phyloP scores from a whole-genome alignment of 2,797 vertebrate genomes.

The Loris lydekkerianus region DNA sequence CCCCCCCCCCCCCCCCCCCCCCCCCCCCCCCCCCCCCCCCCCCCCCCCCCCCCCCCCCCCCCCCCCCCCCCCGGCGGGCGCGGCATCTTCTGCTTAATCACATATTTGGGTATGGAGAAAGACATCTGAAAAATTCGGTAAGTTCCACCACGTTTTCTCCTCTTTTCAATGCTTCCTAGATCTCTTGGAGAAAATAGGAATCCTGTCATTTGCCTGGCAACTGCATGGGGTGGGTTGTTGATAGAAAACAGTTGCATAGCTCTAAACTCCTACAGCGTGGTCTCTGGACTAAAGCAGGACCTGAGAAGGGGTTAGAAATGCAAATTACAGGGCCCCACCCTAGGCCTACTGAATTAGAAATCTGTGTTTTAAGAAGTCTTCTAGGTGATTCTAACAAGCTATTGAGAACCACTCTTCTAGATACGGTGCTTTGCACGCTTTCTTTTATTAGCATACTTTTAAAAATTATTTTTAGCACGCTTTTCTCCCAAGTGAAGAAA shows the following conservation, averaged over 20 bases:
- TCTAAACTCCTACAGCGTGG: neutral
- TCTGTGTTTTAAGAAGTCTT: neutral
- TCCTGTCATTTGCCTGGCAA: neutral
- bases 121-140: neutral
- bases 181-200: neutral
- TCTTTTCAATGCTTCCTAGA: neutral
- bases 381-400: neutral
- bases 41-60: no score
- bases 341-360: neutral
- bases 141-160: neutral
- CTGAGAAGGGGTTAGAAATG: neutral
- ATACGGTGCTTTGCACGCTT: neutral
- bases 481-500: neutral
- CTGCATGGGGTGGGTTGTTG: neutral
- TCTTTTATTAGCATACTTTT: neutral
- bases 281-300: no score
- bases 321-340: neutral
- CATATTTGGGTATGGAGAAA: neutral
- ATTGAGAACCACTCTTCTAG: neutral
- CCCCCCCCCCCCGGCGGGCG: no score
- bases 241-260: neutral
- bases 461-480: neutral
- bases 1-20: no score
- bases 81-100: neutral
- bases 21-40: no score